phyloP scores from a whole-genome alignment of 2,888 invertebrate genomes.

The Thereva unica region DNA sequence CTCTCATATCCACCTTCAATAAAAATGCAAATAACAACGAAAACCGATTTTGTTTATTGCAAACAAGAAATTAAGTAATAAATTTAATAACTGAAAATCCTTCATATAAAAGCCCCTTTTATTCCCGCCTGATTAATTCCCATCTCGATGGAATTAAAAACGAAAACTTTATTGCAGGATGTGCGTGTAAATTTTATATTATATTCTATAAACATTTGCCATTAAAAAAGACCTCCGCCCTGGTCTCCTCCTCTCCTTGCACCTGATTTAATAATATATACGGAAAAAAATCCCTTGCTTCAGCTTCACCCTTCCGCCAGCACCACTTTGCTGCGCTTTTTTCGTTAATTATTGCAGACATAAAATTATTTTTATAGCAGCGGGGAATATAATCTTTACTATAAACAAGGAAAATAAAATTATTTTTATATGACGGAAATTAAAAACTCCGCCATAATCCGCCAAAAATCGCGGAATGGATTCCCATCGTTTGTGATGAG shows the following conservation, averaged over 20 bases:
- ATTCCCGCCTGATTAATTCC: conserved; percentile 9
- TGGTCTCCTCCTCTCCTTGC: background rate
- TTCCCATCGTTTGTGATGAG: conserved; percentile 4
- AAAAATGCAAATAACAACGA: background rate
- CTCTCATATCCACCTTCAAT: no score
- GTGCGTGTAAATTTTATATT: conserved; percentile 19
- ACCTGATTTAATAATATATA: background rate
- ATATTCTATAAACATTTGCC: conserved; percentile 8
- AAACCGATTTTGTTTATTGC: conserved; percentile 21
- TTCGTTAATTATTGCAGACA: conserved; percentile 26
- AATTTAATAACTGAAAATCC: conserved; percentile 22
- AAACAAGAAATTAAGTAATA: conserved; percentile 25
- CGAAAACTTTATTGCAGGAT: conserved; percentile 22
- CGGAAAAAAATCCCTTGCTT: background rate
- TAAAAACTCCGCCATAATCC: conserved; percentile 17
- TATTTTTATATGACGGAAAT: conserved; percentile 33
- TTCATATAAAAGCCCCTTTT: background rate
- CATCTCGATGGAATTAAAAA: conserved; percentile 18
- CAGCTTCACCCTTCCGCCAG: background rate
- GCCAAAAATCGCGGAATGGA: background rate
- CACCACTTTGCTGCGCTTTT: conserved; percentile 21
- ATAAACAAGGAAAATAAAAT: conserved; percentile 24
- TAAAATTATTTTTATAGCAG: conserved; percentile 34
- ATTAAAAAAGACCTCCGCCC: background rate
- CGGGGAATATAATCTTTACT: conserved; percentile 21